Conservation (phyloP, 2,113 vertebrate species). For the Limnothrissa miodon region DNA sequence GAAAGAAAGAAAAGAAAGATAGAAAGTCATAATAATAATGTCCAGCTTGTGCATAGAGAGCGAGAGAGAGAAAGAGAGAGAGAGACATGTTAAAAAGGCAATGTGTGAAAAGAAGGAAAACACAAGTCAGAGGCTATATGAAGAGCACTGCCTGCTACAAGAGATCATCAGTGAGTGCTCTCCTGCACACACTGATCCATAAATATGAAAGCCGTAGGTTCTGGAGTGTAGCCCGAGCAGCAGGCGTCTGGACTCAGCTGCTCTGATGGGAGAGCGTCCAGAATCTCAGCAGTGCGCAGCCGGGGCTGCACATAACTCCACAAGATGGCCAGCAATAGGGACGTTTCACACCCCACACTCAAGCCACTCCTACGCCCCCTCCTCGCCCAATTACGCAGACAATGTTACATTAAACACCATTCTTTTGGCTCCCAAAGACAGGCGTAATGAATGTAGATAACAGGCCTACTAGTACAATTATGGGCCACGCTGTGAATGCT, state of each 20-base stretch:
- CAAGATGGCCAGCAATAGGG: conserved; percentile 37
- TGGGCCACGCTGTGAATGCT: background rate
- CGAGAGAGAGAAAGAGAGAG: background rate
- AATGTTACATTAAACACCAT: background rate
- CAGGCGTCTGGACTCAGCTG: conserved; percentile 58
- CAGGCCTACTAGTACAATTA: background rate
- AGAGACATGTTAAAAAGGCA: background rate
- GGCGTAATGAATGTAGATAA: background rate
- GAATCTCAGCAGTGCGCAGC: conserved; percentile 44
- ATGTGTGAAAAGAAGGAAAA: conserved; percentile 9
- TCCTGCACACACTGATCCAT: background rate
- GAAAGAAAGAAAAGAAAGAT: background rate
- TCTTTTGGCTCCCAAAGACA: background rate
- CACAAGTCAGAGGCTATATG: background rate
- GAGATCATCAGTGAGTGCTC: background rate
- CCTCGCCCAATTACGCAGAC: background rate
- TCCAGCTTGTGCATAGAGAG: conserved; percentile 10
- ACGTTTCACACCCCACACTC: background rate
- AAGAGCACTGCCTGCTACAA: background rate
- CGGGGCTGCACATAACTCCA: background rate
- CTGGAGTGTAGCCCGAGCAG: conserved; percentile 25
- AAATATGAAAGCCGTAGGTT: background rate
- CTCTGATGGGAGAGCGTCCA: background rate
- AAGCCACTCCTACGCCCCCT: background rate
- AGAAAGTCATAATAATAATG: too few species aligned